phyloP scores from a whole-genome alignment of 1,140 invertebrate genomes.

The Bombus terrestris region DNA sequence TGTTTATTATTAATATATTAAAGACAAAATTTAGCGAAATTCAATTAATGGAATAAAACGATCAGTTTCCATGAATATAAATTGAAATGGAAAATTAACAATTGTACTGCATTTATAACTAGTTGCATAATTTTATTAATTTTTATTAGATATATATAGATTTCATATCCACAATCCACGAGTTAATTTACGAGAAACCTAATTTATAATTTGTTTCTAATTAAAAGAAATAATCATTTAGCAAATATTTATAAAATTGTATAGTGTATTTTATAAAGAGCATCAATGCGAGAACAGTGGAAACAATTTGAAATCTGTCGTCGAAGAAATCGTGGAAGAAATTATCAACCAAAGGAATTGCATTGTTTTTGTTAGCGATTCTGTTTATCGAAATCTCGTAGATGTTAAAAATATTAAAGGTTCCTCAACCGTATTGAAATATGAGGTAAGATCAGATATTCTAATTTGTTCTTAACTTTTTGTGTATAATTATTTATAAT shows the following conservation, averaged over 20 bases:
- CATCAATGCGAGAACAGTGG: conserved; percentile 82
- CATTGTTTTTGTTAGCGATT: conserved; percentile 75
- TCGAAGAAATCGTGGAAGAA: conserved; percentile 70
- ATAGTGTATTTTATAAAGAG: conserved; percentile 2
- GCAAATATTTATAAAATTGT: conserved; percentile 86
- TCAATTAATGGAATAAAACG: background rate
- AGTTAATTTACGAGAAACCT: background rate
- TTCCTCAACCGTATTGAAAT: conserved; percentile 59
- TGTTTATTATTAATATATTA: background rate
- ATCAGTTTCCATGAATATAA: background rate
- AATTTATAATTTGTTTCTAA: background rate
- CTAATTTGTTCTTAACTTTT: background rate
- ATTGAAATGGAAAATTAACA: background rate
- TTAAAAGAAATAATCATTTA: conserved; percentile 78
- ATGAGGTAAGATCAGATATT: conserved; percentile 61
- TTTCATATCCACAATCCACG: background rate
- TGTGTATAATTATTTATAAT: conserved; percentile 32
- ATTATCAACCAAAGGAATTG: conserved; percentile 70
- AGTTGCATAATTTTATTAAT: background rate
- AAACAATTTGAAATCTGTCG: conserved; percentile 62
- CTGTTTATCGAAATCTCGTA: conserved; percentile 68
- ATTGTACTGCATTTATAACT: background rate
- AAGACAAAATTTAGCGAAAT: background rate
- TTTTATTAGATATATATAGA: background rate
- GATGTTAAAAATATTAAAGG: conserved; percentile 51